Evolutionary conservation across 2,888 invertebrate genomes (phyloP), one percentile per base, ranked within the genome.

Genomic region (Agapetus fuscipes): DNA sequence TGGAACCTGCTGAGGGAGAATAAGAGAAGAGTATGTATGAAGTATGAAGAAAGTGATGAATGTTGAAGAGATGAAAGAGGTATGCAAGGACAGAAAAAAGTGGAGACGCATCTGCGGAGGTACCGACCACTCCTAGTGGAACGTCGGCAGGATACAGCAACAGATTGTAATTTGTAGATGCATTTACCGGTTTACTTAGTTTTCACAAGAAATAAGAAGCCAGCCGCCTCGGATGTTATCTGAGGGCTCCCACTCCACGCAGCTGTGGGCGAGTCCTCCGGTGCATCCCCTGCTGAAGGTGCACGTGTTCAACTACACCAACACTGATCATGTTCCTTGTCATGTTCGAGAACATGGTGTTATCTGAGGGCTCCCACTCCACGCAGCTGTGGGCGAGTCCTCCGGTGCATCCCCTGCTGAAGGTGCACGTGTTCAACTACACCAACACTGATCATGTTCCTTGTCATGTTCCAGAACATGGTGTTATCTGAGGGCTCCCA

Each of bases 241-340:
- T 1, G 77, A 81, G 51, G 72, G 74, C 26, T 70, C 72, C 0
- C 50, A 70, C 6, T 63, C 72, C 0, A 80, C 64, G 52, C 57
- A 66, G 0, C 61, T 73, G 49, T 83, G 81, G 80, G 59, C 56
- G 41, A 59, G 66, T 11, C 81, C 83, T 0, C 66, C 74, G 1
- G 70, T 76, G 0, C 65, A 69, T 9, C 70, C 77, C 0, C 51
- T 71, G 2, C 65, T 79, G 54, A 74, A 73, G 38, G 72, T 87
- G 0, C 71, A 81, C 53, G 62, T 88, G 12, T 89, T 88, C 63
- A 88, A 89, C 58, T 88, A 89, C 51, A 87, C 87, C 9, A 89
- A 89, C n/a, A n/a, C n/a, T n/a, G n/a, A n/a, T n/a, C n/a, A n/a
- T n/a, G n/a, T n/a, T n/a, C n/a, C n/a, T 20, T 20, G 20, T 20